Conservation (phyloP, 2,797 vertebrate species). For the Helostoma temminkii region DNA sequence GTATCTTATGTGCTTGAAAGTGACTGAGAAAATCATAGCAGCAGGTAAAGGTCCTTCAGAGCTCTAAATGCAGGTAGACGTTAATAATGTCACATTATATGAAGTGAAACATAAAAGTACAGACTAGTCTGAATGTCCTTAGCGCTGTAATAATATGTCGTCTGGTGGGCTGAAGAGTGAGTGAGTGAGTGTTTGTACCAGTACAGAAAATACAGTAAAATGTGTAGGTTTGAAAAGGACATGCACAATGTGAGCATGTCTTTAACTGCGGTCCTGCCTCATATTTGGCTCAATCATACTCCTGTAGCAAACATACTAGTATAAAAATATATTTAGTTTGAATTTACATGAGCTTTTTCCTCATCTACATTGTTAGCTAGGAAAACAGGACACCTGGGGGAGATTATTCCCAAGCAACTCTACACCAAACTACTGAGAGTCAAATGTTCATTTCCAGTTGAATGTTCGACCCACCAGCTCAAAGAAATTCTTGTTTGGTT, state of each 20-base stretch:
- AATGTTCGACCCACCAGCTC: slow-evolving; percentile 94
- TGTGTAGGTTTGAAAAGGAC: slow-evolving; percentile 21
- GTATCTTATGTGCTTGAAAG: slow-evolving; percentile 46
- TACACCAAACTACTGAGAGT: background rate
- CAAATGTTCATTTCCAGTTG: slow-evolving; percentile 88
- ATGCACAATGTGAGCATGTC: slow-evolving; percentile 33
- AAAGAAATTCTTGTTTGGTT: slow-evolving; percentile 95
- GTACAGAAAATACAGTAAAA: slow-evolving; percentile 38
- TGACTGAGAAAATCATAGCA: slow-evolving; percentile 70
- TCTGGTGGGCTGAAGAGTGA: slow-evolving; percentile 29
- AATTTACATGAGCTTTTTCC: slow-evolving; percentile 78
- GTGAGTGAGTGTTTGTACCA: slow-evolving; percentile 15
- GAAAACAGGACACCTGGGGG: slow-evolving; percentile 52
- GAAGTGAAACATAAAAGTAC: slow-evolving; percentile 30
- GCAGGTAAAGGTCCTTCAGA: slow-evolving; percentile 71
- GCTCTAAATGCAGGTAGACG: slow-evolving; percentile 40
- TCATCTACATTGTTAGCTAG: slow-evolving; percentile 54
- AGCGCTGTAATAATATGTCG: slow-evolving; percentile 3
- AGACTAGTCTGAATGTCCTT: slow-evolving; percentile 45
- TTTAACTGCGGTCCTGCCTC: slow-evolving; percentile 49
- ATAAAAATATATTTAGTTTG: slow-evolving; percentile 94
- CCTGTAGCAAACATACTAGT: slow-evolving; percentile 71
- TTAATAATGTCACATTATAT: slow-evolving; percentile 37
- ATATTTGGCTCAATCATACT: slow-evolving; percentile 54
- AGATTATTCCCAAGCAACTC: slow-evolving; percentile 24